Evolutionary conservation across 1,140 invertebrate species (phyloP).

Genomic region (Nasonia longicornis): DNA sequence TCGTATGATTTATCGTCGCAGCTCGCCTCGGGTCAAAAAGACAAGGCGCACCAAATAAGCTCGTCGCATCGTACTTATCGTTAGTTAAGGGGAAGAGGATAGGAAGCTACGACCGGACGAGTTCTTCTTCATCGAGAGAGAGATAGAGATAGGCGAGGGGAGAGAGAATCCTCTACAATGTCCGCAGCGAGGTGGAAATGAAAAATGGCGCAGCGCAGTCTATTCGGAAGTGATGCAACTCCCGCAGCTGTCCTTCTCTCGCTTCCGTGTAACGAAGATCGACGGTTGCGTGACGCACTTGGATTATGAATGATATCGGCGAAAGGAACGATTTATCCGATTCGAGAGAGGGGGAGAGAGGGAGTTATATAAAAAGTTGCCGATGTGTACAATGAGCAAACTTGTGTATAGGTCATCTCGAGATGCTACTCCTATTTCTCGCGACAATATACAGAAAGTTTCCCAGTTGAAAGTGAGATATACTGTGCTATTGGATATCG

Average conservation of each 20-base stretch:
- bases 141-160: not conserved
- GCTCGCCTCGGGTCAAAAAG: constrained; percentile 20
- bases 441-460: not conserved
- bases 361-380: not conserved
- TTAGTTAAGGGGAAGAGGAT: constrained; percentile 17
- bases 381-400: not conserved
- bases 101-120: constrained; percentile 8
- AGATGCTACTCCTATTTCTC: not conserved
- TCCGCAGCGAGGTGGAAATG: constrained; percentile 35
- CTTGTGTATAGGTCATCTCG: not conserved
- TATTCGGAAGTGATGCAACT: constrained; percentile 14
- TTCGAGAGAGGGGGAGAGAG: not conserved
- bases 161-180: constrained; percentile 36
- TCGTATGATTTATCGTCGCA: constrained; percentile 32
- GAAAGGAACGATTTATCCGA: too few species aligned
- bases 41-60: constrained; percentile 16
- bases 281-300: constrained; percentile 36
- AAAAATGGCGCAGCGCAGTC: constrained; percentile 29
- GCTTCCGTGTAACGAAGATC: constrained; percentile 29
- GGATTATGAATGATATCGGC: constrained; percentile 30
- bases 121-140: constrained; percentile 31
- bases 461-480: not conserved
- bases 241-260: constrained; percentile 31
- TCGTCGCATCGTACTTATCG: constrained; percentile 29
- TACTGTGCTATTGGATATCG: not conserved